These are phyloP conservation scores for Lymantria dispar DNA, from an alignment of 2,888 invertebrate species.

Conservation along the genomic window DNA sequence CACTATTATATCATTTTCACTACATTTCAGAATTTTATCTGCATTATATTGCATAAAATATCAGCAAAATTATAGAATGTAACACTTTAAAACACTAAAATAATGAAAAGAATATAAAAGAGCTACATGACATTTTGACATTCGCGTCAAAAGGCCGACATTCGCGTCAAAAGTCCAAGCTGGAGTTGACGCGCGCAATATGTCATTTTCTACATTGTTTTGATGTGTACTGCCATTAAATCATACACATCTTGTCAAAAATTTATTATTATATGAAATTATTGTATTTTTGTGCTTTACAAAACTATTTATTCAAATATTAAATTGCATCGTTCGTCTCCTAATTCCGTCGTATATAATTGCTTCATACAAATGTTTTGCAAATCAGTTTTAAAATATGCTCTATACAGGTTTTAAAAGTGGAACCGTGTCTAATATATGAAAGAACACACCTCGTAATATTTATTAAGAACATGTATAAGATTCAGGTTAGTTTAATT, in stretches of 20 bases:
- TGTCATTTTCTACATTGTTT: not conserved
- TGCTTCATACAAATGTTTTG: not conserved
- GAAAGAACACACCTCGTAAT: not conserved
- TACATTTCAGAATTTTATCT: too few species aligned
- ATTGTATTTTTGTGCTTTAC: not conserved
- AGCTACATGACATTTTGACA: too few species aligned
- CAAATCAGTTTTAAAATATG: not conserved
- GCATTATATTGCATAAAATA: too few species aligned
- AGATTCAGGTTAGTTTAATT: conserved; percentile 18
- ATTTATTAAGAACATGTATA: conserved; percentile 18
- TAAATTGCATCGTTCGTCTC: not conserved
- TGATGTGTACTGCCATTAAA: not conserved
- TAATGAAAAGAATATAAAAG: too few species aligned
- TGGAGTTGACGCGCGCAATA: too few species aligned
- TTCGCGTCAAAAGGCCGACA: too few species aligned
- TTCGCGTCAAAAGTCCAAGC: too few species aligned
- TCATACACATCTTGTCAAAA: not conserved
- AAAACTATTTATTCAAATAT: not conserved
- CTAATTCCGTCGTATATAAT: not conserved
- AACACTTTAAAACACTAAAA: too few species aligned
- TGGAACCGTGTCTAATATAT: not conserved
- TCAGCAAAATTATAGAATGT: too few species aligned
- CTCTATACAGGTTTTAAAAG: too few species aligned
- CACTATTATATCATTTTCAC: too few species aligned
- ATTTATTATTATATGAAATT: not conserved